These are phyloP conservation scores for Colostygia pectinataria DNA, from an alignment of 2,888 invertebrate genomes.

Conservation along the genomic window DNA sequence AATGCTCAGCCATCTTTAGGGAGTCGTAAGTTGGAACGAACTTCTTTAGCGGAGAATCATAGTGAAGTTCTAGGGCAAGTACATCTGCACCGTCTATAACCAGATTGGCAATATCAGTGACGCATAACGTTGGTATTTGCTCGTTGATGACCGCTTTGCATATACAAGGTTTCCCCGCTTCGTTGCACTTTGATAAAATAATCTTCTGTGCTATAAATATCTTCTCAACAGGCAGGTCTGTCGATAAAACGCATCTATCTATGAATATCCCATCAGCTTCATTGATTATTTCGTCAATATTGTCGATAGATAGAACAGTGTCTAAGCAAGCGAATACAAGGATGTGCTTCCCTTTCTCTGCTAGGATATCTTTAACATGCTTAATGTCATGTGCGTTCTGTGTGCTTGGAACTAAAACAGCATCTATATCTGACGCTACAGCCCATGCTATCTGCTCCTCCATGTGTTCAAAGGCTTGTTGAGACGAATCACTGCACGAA, in stretches of 20 bases:
- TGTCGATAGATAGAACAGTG: slow-evolving; percentile 59
- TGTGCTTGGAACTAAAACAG: slow-evolving; percentile 61
- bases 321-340: slow-evolving; percentile 70
- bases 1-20: slow-evolving; percentile 83
- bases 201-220: slow-evolving; percentile 94
- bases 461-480: slow-evolving; percentile 87
- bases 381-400: slow-evolving; percentile 59
- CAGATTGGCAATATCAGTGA: slow-evolving; percentile 95
- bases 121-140: slow-evolving; percentile 88
- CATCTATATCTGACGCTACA: slow-evolving; percentile 69
- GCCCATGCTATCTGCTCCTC: slow-evolving; percentile 75
- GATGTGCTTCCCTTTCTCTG: slow-evolving; percentile 71
- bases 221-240: slow-evolving; percentile 94
- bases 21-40: slow-evolving; percentile 57
- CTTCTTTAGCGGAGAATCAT: slow-evolving; percentile 69
- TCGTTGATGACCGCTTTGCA: slow-evolving; percentile 94
- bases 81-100: slow-evolving; percentile 95
- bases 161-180: slow-evolving; percentile 92
- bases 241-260: slow-evolving; percentile 92
- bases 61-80: slow-evolving; percentile 87
- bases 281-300: slow-evolving; percentile 88
- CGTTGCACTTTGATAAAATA: slow-evolving; percentile 92
- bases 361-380: slow-evolving; percentile 54
- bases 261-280: slow-evolving; percentile 94
- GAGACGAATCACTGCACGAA: slow-evolving; percentile 79